Conservation (phyloP, 1,140 invertebrate species). For the Steinernema feltiae region DNA sequence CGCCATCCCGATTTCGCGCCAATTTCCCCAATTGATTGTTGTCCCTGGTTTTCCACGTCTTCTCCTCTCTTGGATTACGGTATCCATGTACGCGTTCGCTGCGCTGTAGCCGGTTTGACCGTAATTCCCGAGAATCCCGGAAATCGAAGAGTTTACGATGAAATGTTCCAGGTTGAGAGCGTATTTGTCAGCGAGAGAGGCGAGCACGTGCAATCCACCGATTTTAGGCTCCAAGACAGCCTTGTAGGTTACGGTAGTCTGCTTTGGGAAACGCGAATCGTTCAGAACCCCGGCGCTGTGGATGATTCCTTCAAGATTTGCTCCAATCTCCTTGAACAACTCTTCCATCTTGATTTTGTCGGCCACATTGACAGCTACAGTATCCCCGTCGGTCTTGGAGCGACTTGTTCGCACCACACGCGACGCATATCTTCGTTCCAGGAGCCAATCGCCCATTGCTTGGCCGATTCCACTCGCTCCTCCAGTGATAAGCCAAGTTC, state of each 20-base stretch:
- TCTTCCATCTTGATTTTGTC: conserved; percentile 12
- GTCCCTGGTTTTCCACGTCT: conserved; percentile 15
- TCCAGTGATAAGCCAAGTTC: conserved; percentile 34
- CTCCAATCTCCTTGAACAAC: background rate
- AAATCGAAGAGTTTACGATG: conserved; percentile 34
- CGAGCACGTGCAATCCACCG: conserved; percentile 17
- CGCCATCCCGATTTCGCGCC: conserved; percentile 37
- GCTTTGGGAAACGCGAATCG: conserved; percentile 22
- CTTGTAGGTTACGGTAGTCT: background rate
- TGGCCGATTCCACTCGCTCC: conserved; percentile 33
- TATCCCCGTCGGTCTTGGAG: conserved; percentile 17
- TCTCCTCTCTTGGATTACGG: conserved; percentile 16
- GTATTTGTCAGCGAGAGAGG: conserved; percentile 9
- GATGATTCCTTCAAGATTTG: conserved; percentile 25
- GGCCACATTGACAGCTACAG: conserved; percentile 22
- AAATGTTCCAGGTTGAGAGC: conserved; percentile 21
- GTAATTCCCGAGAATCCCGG: conserved; percentile 28
- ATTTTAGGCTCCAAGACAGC: conserved; percentile 26
- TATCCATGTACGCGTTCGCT: conserved; percentile 30
- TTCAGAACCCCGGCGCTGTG: conserved; percentile 36
- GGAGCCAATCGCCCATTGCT: conserved; percentile 24
- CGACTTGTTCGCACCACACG: conserved; percentile 23
- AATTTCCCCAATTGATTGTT: conserved; percentile 41
- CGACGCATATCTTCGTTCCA: background rate
- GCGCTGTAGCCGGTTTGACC: conserved; percentile 35